A percentile compares a stretch with the other conserved stretches of the same genome.
Conservation (phyloP, 2,797 vertebrate genomes). For the Phrynocephalus forsythii region DNA sequence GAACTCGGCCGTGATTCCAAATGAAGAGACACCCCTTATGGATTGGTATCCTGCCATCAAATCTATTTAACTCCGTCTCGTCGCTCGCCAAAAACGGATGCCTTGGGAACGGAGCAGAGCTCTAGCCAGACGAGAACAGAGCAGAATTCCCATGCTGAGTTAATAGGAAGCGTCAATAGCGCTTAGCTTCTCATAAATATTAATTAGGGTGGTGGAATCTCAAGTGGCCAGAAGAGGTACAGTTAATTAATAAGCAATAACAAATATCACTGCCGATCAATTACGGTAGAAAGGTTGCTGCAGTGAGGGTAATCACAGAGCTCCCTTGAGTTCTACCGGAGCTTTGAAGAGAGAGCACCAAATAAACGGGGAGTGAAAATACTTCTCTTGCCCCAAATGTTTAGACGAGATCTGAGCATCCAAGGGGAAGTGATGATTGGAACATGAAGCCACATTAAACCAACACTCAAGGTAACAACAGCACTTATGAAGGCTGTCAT, state of each 20-base stretch:
- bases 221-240: not conserved
- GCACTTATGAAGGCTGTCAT: not conserved
- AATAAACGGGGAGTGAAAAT: not conserved
- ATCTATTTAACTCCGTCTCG: not conserved
- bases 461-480: not conserved
- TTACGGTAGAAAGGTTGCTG: not conserved
- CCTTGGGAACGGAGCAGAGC: no score
- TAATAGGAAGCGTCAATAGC: constrained; percentile 36
- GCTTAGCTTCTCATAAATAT: constrained; percentile 39
- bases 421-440: not conserved
- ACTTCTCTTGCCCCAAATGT: no score
- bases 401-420: not conserved
- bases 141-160: constrained; percentile 25
- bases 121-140: not conserved
- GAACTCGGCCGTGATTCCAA: not conserved
- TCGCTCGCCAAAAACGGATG: not conserved
- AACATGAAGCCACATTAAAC: not conserved
- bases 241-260: constrained; percentile 39
- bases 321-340: not conserved
- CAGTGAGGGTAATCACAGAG: not conserved
- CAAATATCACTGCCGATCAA: constrained; percentile 41
- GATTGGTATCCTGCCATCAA: not conserved
- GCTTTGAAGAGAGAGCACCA: not conserved
- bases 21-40: not conserved
- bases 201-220: constrained; percentile 30